Base-by-base conservation (phyloP, 2,797 vertebrate genomes). In the Perodicticus potto region DNA sequence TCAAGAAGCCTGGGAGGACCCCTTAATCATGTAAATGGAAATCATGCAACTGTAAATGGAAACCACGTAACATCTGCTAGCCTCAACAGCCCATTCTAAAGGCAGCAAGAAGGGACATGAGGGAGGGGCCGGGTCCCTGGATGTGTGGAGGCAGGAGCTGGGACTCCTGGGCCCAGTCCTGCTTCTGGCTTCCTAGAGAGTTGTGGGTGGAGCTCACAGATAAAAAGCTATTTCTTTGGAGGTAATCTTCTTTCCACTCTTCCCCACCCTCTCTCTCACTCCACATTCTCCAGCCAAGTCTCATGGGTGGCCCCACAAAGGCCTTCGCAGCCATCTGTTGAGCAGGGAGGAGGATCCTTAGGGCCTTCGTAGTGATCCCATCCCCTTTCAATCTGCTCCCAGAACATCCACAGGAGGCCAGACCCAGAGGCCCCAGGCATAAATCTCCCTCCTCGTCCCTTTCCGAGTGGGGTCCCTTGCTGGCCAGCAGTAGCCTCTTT, bases 391-490 rank as follows among this genome's bases (percentile, higher is more conserved):
- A 25, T 27, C 78, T 53, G 70, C 7, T 23, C 49, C 72, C 53
- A 90, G 69, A 87, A 92, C 27, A 77, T 32, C 72, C 45, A 20
- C 22, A 29, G 29, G 27, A 83, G n/a, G 43, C 22, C 22, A 92
- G 78, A 59, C 25, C 67, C 49, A 76, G 86, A 91, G 84, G 80
- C 32, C 93, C 92, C 70, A 78, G 40, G 65, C 78, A 74, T 13
- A 63, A 43, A 72, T 67, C 20, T 73, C 67, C 57, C 55, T 91
- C 55, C 22, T 77, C 27, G 78, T 74, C 63, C 32, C 63, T 93
- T 87, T 65, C 76, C 55, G 53, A 86, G 73, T 20, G 70, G 63
- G 65, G 40, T 37, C 93, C 29, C 86, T 92, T 93, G 89, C 76
- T 34, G 63, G 80, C 19, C 76, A 88, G 84, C 55, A 85, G 76